Evolutionary conservation across 2,888 invertebrate species (phyloP).

Genomic region (Acanthosepion esculentum): DNA sequence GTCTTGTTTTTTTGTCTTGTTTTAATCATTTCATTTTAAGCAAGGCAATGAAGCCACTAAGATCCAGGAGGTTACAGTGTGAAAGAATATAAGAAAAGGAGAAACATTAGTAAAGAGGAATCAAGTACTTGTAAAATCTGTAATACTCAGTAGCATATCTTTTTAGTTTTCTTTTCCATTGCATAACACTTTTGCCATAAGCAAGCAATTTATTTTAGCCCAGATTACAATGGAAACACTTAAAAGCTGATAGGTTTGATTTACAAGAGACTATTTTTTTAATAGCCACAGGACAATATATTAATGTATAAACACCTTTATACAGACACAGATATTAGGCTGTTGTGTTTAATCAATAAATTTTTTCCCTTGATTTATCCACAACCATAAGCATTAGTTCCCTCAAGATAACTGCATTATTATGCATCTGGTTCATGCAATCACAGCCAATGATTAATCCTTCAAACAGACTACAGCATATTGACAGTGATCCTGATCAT

Average conservation of each 20-base stretch:
- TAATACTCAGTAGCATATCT: no score
- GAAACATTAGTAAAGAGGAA: no score
- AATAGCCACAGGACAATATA: neutral
- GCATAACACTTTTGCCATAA: neutral
- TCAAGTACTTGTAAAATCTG: no score
- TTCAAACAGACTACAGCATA: neutral
- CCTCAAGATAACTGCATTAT: conserved; percentile 12
- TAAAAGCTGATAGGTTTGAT: neutral
- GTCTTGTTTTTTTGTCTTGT: no score
- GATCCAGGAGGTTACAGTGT: no score
- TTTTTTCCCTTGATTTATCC: neutral
- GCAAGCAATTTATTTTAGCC: neutral
- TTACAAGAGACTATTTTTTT: neutral
- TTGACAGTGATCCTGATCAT: neutral
- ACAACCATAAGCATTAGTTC: neutral
- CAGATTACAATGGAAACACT: neutral
- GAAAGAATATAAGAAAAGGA: no score
- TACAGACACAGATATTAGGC: neutral
- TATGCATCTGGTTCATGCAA: conserved; percentile 21
- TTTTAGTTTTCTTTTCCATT: neutral
- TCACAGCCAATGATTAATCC: conserved; percentile 4
- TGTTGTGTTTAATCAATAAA: neutral
- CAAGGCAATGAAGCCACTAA: no score
- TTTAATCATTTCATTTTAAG: no score
- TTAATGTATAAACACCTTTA: neutral